Conservation (phyloP, 1,140 invertebrate species). For the Listronotus oregonensis region DNA sequence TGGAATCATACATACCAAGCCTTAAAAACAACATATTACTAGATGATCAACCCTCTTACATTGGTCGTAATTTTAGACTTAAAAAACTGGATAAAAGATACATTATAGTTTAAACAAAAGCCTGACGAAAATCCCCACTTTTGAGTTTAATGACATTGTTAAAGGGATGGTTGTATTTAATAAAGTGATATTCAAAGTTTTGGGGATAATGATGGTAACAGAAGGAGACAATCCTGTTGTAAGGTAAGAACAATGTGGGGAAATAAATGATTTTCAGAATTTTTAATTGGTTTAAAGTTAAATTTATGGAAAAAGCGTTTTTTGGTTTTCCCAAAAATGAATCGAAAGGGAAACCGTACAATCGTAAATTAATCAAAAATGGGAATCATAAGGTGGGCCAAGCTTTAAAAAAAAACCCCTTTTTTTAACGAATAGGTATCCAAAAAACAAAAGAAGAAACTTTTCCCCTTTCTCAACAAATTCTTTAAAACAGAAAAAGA, state of each 20-base stretch:
- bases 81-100: slow-evolving; percentile 75
- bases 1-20: slow-evolving; percentile 38
- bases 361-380: too few relatives aligned
- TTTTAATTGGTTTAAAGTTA: too few relatives aligned
- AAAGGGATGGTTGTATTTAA: slow-evolving; percentile 45
- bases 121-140: slow-evolving; percentile 58
- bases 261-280: too few relatives aligned
- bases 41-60: slow-evolving; percentile 79
- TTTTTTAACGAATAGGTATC: too few relatives aligned
- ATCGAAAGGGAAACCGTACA: too few relatives aligned
- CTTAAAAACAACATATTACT: slow-evolving; percentile 72
- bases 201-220: slow-evolving; percentile 19
- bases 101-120: slow-evolving; percentile 73
- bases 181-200: slow-evolving; percentile 41
- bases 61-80: slow-evolving; percentile 73
- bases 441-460: too few relatives aligned
- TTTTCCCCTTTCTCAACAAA: too few relatives aligned
- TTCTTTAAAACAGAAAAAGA: too few relatives aligned
- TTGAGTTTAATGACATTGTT: slow-evolving; percentile 65
- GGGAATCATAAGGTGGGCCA: too few relatives aligned
- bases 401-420: too few relatives aligned
- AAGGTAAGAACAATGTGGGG: not conserved
- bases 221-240: not conserved
- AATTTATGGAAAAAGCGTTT: too few relatives aligned
- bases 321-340: too few relatives aligned